Evolutionary conservation across 1,140 invertebrate species (phyloP), one percentile per base, ranked within the genome.

Genomic region (Psix sp.): DNA sequence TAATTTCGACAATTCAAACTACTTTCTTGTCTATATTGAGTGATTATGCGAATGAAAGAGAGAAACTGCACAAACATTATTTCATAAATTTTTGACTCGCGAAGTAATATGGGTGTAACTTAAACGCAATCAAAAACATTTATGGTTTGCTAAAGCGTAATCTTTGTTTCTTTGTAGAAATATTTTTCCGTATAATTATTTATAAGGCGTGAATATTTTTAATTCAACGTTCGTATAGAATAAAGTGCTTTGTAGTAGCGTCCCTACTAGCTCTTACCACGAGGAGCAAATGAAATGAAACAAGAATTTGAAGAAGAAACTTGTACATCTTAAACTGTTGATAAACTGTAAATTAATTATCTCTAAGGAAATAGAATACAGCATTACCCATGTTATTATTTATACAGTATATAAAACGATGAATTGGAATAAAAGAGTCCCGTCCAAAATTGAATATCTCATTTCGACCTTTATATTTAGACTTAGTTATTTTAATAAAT

Each of bases 341-440:
- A 71, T 51, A 43, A 67, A 10, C 26, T 66, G 66, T 56, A 66
- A 56, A 76, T 65, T 24, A 60, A 70, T 63, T 68, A 63, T 40
- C 63, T 36, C 62, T 74, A 74, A 66, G 70, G 31, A 60, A 18
- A 42, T 59, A 57, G 52, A 14, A 63, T 52, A 63, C 20, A 59
- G 56, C 46, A 40, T 42, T 68, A 40, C 17, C 62, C 51, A 48
- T 59, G 54, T 65, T 68, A 70, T 70, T 74, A 74, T 74, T 74
- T 74, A 74, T 68, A 74, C 60, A 70, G 21, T 57, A 59, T 52
- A 60, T 59, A 43, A 62, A 51, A 68, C 45, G 49, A 67, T 31
- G 26, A 74, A 68, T 74, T 68, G 46, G 52, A 74, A 74, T 74
- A 74, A 74, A 74, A 62, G 29, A 74, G 40, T 70, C 72, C 72